phyloP scores from a whole-genome alignment of 2,113 vertebrate species.

The Neotragus moschatus region DNA sequence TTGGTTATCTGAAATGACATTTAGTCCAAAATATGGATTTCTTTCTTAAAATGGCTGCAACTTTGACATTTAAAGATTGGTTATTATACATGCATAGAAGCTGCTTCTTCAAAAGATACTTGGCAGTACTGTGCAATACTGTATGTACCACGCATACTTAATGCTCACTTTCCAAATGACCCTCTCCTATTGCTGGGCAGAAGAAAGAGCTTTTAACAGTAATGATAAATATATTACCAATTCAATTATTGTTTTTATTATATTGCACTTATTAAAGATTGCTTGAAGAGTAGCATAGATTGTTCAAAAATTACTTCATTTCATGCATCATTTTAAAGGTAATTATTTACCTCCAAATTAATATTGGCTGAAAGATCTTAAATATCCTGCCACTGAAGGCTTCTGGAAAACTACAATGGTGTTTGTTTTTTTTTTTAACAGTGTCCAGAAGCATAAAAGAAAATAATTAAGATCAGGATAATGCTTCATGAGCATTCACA shows the following conservation, averaged over 20 bases:
- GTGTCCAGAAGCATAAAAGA: not conserved
- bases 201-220: conserved; percentile 53
- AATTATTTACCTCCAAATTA: conserved; percentile 67
- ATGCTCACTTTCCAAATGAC: conserved; percentile 47
- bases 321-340: conserved; percentile 61
- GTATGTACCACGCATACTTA: conserved; percentile 20
- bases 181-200: not conserved
- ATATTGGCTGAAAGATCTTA: conserved; percentile 21
- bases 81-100: conserved; percentile 63
- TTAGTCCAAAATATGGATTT: conserved; percentile 72
- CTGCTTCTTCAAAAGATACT: conserved; percentile 53
- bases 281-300: conserved; percentile 44
- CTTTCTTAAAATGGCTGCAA: conserved; percentile 63
- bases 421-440: not conserved
- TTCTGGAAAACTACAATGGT: not conserved
- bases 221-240: conserved; percentile 62
- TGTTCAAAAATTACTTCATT: conserved; percentile 63
- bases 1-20: conserved; percentile 62
- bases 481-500: not conserved
- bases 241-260: conserved; percentile 62
- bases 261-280: conserved; percentile 61
- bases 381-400: not conserved
- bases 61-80: conserved; percentile 71
- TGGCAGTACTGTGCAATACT: not conserved
- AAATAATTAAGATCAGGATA: conserved; percentile 12